phyloP scores from a whole-genome alignment of 2,888 invertebrate genomes.

The Epinotia ramella region DNA sequence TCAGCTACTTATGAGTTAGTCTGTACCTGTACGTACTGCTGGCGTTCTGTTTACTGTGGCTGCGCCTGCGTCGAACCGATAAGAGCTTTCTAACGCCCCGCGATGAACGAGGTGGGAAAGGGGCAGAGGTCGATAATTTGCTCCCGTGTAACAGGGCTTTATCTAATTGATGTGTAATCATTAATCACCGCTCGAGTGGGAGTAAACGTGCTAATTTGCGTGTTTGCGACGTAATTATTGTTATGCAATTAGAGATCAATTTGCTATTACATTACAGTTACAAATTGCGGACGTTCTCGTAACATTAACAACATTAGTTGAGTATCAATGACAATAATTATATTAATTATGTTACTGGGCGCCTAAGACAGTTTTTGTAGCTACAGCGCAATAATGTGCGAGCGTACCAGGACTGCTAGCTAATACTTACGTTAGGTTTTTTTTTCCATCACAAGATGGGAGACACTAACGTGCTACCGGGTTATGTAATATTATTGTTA shows the following conservation, averaged over 20 bases:
- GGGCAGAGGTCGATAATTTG: slow-evolving; percentile 72
- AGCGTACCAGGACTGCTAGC: too few species aligned
- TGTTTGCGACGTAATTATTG: slow-evolving; percentile 22
- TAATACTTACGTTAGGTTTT: too few species aligned
- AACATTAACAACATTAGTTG: background rate
- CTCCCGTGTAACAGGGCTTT: slow-evolving; percentile 64
- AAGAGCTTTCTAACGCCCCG: slow-evolving; percentile 76
- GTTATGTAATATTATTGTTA: too few species aligned
- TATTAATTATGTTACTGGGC: background rate
- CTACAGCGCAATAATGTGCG: background rate
- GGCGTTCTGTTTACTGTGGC: slow-evolving; percentile 24
- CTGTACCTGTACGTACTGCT: slow-evolving; percentile 9
- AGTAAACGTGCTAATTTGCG: slow-evolving; percentile 43
- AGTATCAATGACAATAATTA: background rate
- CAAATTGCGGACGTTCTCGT: background rate
- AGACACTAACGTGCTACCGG: too few species aligned
- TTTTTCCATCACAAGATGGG: too few species aligned
- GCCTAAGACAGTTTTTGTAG: background rate
- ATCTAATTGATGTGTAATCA: slow-evolving; percentile 61
- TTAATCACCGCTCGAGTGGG: slow-evolving; percentile 53
- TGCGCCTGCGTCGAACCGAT: slow-evolving; percentile 57
- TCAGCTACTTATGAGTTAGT: background rate
- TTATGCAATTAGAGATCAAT: slow-evolving; percentile 10
- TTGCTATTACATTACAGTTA: background rate
- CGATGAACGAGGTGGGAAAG: slow-evolving; percentile 68